phyloP scores from a whole-genome alignment of 1,140 invertebrate species.

The Limonius californicus region DNA sequence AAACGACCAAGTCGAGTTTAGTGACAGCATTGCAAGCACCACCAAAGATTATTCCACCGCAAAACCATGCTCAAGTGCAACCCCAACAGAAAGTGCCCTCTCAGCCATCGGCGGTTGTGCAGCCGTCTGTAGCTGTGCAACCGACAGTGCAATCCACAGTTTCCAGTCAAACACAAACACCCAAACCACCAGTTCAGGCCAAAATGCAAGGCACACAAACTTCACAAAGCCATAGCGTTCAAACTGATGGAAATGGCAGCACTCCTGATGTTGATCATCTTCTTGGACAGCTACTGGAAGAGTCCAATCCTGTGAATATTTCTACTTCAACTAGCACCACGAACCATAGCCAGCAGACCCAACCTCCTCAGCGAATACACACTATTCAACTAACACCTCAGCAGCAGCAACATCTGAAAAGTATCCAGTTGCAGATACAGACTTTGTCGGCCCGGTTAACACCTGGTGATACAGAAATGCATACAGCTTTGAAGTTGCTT shows the following conservation, averaged over 20 bases:
- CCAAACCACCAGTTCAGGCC: background rate
- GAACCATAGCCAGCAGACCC: background rate
- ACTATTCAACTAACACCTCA: constrained; percentile 59
- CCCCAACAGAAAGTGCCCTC: background rate
- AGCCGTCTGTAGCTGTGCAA: constrained; percentile 20
- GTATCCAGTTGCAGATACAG: constrained; percentile 59
- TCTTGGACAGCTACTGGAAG: constrained; percentile 47
- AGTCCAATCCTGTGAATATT: constrained; percentile 35
- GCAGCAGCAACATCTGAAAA: constrained; percentile 57
- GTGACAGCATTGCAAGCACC: constrained; percentile 23
- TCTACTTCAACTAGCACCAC: background rate
- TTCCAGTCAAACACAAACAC: constrained; percentile 4
- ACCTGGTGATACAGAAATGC: constrained; percentile 46
- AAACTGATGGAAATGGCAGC: constrained; percentile 17
- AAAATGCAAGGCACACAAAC: constrained; percentile 1
- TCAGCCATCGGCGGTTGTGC: constrained; percentile 33
- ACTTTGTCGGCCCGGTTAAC: constrained; percentile 51
- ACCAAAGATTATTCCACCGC: constrained; percentile 30
- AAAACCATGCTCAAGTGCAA: constrained; percentile 29
- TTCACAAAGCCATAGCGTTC: background rate
- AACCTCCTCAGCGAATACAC: constrained; percentile 50
- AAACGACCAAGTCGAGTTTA: constrained; percentile 24
- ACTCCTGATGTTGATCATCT: constrained; percentile 50
- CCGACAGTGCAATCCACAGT: constrained; percentile 4
- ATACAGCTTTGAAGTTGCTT: constrained; percentile 52